A percentile compares a stretch with the other conserved stretches of the same genome.
phyloP scores from a whole-genome alignment of 2,888 invertebrate genomes.

The Cheilosia variabilis region DNA sequence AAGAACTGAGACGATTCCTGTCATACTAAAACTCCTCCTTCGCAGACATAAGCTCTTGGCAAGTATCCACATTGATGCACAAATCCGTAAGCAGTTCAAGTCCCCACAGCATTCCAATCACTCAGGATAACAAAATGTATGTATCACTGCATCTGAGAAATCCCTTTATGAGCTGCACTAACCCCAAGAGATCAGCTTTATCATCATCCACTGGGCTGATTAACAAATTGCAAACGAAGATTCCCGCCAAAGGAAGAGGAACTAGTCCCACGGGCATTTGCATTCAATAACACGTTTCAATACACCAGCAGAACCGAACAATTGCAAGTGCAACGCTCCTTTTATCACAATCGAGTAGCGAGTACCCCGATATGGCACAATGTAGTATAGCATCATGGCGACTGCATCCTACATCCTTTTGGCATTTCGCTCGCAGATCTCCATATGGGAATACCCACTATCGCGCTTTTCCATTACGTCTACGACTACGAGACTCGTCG shows the following conservation, averaged over 20 bases:
- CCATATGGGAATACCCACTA: slow-evolving; percentile 29
- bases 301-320: slow-evolving; percentile 13
- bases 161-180: background rate
- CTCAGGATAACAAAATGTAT: too few relatives aligned
- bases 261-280: slow-evolving; percentile 9
- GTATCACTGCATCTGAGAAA: too few relatives aligned
- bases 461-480: slow-evolving; percentile 60
- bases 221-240: slow-evolving; percentile 29
- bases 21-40: too few relatives aligned
- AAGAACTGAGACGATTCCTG: too few relatives aligned
- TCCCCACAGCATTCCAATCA: too few relatives aligned
- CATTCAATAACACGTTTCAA: slow-evolving; percentile 35
- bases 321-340: background rate
- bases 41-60: too few relatives aligned
- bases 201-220: slow-evolving; percentile 28
- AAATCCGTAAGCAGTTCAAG: too few relatives aligned
- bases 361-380: slow-evolving; percentile 20
- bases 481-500: slow-evolving; percentile 33
- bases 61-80: too few relatives aligned
- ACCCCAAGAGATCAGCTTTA: slow-evolving; percentile 13
- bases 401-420: slow-evolving; percentile 11
- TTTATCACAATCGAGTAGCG: slow-evolving; percentile 23
- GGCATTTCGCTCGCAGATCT: slow-evolving; percentile 16
- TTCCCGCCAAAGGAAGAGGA: slow-evolving; percentile 2
- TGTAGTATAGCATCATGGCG: slow-evolving; percentile 3